Evolutionary conservation across 1,140 invertebrate species (phyloP), one percentile per base, ranked within the genome.

Genomic region (Drosophila burlai): DNA sequence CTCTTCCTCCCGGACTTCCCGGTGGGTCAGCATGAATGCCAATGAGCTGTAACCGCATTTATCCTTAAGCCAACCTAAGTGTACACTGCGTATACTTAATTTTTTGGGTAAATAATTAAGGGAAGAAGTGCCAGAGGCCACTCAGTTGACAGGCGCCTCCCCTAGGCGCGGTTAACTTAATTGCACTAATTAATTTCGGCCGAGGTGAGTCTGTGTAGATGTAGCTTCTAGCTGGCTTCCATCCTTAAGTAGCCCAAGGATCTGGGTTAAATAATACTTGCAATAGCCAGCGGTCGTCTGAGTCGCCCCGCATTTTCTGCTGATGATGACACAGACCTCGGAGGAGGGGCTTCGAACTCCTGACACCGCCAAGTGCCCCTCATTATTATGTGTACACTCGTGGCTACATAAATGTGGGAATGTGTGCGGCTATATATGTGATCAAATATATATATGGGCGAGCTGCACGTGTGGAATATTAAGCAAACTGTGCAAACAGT

Each of bases 101-200:
- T 72, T 77, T 72, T 71, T 40, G 40, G 54, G 13, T 38, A 72
- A 63, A 71, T 71, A 63, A 52, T 31, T 15, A 26, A 54, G 31
- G 38, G 11, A 11, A 34, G 52, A 57, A 50, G 29, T 50, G 40
- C 54, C 47, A 6, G 18, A 31, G 49, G n/a, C 40, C 34, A n/a
- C 11, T 16, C 43, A 38, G 43, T 38, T 50, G 59, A 45, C 52
- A 52, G 57, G 31, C 18, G 40, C 57, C 40, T 54, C 52, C 75
- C 61, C 31, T 59, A 63, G 69, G 64, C 67, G 75, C 67, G 68
- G 72, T 87, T 69, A 38, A 47, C 68, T 55, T 81, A 78, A 87
- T 74, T 89, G 85, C 57, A 67, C 55, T 84, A 84, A 89, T 89
- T 90, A 89, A 89, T 89, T 89, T 76, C 1, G 50, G 42, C 63